A percentile compares a stretch with the other conserved stretches of the same genome.
Evolutionary conservation across 53 echinoderm and acorn worm species (phyloP).

Genomic region (Arbacia lixula): DNA sequence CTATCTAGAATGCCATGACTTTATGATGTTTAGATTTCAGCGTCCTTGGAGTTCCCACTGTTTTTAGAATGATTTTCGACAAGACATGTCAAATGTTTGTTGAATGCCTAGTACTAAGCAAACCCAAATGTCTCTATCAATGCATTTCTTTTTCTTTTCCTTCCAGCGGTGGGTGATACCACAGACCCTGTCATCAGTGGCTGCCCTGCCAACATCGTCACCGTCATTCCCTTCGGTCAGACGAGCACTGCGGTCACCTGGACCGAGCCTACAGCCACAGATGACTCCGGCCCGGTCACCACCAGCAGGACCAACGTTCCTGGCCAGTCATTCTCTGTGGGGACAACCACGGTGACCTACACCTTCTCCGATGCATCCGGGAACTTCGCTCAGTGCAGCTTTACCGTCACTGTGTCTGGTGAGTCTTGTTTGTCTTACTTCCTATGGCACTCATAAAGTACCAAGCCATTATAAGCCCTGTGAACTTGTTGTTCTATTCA

Average conservation of each 20-base stretch:
- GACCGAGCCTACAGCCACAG: constrained; percentile 57
- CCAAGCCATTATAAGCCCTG: too few relatives aligned
- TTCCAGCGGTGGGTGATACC: constrained; percentile 48
- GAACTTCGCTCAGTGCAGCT: constrained; percentile 3
- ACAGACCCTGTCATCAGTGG: constrained; percentile 55
- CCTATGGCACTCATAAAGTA: too few relatives aligned
- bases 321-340: not conserved
- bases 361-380: constrained; percentile 24
- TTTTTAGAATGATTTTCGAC: not conserved
- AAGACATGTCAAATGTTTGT: not conserved
- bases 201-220: constrained; percentile 44
- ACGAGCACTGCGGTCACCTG: constrained; percentile 32
- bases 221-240: constrained; percentile 1
- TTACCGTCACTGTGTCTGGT: constrained; percentile 2
- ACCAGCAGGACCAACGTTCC: not conserved
- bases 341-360: constrained; percentile 26
- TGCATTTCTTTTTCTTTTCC: not conserved
- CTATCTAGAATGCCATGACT: too few relatives aligned
- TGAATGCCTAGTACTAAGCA: not conserved
- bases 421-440: not conserved
- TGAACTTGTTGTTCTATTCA: too few relatives aligned
- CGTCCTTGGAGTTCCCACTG: too few relatives aligned
- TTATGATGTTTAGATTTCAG: too few relatives aligned
- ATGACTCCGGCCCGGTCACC: constrained; percentile 11
- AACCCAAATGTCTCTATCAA: not conserved